Evolutionary conservation across 2,888 invertebrate species (phyloP).

Genomic region (Embidobia sp.): DNA sequence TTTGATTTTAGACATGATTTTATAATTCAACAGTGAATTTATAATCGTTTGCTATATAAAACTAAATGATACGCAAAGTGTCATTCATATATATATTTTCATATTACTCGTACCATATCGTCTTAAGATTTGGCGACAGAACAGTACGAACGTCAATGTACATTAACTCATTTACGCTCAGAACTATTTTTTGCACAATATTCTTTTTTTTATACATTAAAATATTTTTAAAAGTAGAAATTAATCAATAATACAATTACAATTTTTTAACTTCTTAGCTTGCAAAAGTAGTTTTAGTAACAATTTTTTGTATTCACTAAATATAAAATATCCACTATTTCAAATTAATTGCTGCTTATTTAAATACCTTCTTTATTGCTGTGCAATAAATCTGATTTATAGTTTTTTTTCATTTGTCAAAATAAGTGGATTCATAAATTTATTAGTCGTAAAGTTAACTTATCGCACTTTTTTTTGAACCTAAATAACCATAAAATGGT

Average conservation of each 20-base stretch:
- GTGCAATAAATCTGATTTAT: too few species aligned
- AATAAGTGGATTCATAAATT: too few species aligned
- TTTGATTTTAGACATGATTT: conserved; percentile 12
- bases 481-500: too few species aligned
- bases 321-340: too few species aligned
- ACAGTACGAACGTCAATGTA: conserved; percentile 13
- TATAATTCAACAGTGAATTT: neutral
- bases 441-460: too few species aligned
- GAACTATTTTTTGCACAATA: conserved; percentile 35
- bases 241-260: neutral
- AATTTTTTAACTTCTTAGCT: neutral
- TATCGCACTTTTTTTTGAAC: too few species aligned
- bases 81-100: conserved; percentile 36
- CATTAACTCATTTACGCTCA: conserved; percentile 17
- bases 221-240: conserved; percentile 3
- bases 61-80: conserved; percentile 16
- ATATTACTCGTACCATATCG: conserved; percentile 27
- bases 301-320: neutral
- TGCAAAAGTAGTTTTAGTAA: conserved; percentile 3
- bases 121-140: conserved; percentile 15
- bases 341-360: too few species aligned
- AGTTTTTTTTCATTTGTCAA: neutral
- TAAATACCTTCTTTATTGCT: too few species aligned
- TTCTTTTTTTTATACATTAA: conserved; percentile 9
- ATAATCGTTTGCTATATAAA: conserved; percentile 28